These are phyloP conservation scores for Acanthis flammea DNA, from an alignment of 2,797 vertebrate species.

Conservation along the genomic window DNA sequence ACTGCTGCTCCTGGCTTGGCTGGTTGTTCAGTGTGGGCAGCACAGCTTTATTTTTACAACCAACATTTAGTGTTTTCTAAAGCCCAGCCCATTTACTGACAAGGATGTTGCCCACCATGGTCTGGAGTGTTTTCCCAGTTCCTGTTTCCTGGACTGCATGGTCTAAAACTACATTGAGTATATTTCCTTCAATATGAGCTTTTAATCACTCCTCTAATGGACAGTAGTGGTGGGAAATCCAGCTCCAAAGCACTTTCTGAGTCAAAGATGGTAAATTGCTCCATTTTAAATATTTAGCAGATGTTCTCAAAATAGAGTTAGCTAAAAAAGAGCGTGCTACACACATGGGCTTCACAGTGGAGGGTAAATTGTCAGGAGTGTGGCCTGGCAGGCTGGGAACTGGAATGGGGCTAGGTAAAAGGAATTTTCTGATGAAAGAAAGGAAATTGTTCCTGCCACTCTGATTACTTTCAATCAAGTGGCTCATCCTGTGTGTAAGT, in stretches of 20 bases:
- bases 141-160: background rate
- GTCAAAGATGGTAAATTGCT: background rate
- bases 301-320: background rate
- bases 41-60: background rate
- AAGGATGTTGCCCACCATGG: background rate
- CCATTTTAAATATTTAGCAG: constrained; percentile 20
- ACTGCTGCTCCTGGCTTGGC: background rate
- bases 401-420: background rate
- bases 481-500: background rate
- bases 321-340: background rate
- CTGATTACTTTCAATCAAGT: constrained; percentile 41
- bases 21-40: background rate
- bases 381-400: background rate
- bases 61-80: background rate
- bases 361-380: background rate
- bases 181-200: background rate
- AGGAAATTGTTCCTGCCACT: constrained; percentile 58
- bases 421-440: constrained; percentile 55
- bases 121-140: background rate
- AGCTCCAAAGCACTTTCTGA: background rate
- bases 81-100: background rate
- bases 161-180: background rate
- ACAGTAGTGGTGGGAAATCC: background rate
- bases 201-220: background rate
- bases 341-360: background rate